Conservation (phyloP, 2,888 invertebrate genomes). For the Drosophila nr. medialis region DNA sequence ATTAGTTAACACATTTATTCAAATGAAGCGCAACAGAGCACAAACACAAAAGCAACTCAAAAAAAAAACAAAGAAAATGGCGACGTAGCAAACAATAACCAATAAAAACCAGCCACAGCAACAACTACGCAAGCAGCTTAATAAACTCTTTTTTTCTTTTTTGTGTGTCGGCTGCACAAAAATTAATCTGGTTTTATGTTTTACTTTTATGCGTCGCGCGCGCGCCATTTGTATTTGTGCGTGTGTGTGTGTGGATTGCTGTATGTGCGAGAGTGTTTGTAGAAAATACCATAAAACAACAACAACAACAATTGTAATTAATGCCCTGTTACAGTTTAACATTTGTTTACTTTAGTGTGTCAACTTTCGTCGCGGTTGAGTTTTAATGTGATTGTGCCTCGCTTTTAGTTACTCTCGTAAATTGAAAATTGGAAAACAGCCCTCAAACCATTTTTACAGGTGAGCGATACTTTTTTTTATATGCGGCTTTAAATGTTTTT, state of each 20-base stretch:
- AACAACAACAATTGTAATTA: slow-evolving; percentile 55
- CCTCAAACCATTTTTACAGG: slow-evolving; percentile 33
- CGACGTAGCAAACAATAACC: slow-evolving; percentile 72
- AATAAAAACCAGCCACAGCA: slow-evolving; percentile 41
- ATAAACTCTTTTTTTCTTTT: slow-evolving; percentile 59
- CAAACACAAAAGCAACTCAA: slow-evolving; percentile 7
- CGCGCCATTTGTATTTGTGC: slow-evolving; percentile 52
- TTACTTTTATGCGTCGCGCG: slow-evolving; percentile 66
- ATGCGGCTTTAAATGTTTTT: slow-evolving; percentile 37
- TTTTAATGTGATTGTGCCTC: slow-evolving; percentile 50
- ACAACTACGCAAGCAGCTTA: slow-evolving; percentile 67
- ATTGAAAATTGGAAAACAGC: slow-evolving; percentile 46
- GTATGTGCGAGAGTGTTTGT: slow-evolving; percentile 39
- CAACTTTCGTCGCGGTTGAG: slow-evolving; percentile 63
- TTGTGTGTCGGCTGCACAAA: slow-evolving; percentile 56
- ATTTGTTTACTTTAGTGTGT: slow-evolving; percentile 77
- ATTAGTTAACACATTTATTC: background rate
- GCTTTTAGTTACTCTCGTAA: slow-evolving; percentile 25
- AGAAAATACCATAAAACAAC: slow-evolving; percentile 71
- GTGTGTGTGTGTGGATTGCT: slow-evolving; percentile 33
- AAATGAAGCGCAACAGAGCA: background rate
- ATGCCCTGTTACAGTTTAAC: slow-evolving; percentile 65
- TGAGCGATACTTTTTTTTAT: slow-evolving; percentile 28
- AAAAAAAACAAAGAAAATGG: slow-evolving; percentile 58
- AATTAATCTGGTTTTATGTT: slow-evolving; percentile 80